A percentile compares a stretch with the other conserved stretches of the same genome.
Conservation (phyloP, 2,888 invertebrate species). For the Drosophila rubida region DNA sequence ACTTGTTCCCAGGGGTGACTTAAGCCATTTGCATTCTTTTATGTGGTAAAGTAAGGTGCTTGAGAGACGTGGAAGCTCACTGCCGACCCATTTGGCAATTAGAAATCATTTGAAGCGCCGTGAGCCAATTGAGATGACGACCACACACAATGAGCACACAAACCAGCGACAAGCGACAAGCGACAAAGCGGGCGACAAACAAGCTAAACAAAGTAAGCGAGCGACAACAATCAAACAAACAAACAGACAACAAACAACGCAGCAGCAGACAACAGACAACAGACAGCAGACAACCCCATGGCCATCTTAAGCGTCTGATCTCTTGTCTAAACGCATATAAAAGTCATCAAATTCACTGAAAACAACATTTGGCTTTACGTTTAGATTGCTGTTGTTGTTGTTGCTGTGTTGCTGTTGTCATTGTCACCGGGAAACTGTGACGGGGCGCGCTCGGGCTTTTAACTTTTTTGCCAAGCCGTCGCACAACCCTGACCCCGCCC, state of each 20-base stretch:
- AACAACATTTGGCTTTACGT: slow-evolving; percentile 81
- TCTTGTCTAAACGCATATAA: slow-evolving; percentile 82
- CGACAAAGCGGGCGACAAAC: slow-evolving; percentile 32
- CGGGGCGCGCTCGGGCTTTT: slow-evolving; percentile 63
- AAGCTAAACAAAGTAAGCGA: slow-evolving; percentile 24
- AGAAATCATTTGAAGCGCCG: slow-evolving; percentile 81
- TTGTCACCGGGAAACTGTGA: slow-evolving; percentile 63
- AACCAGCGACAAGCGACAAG: slow-evolving; percentile 43
- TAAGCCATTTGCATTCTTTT: no score
- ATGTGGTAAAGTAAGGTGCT: not conserved
- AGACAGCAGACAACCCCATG: slow-evolving; percentile 64
- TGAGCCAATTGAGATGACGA: slow-evolving; percentile 72
- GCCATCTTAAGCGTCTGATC: slow-evolving; percentile 84
- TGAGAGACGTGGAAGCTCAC: slow-evolving; percentile 4
- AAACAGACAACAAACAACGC: not conserved
- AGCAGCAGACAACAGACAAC: slow-evolving; percentile 40
- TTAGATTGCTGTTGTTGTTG: slow-evolving; percentile 46
- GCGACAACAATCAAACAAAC: slow-evolving; percentile 2
- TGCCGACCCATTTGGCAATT: slow-evolving; percentile 67
- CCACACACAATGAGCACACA: slow-evolving; percentile 47
- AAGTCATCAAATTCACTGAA: slow-evolving; percentile 84
- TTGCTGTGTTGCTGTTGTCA: slow-evolving; percentile 54
- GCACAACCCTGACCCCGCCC: slow-evolving; percentile 40
- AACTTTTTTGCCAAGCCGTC: slow-evolving; percentile 60
- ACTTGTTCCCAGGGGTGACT: no score